A percentile compares a stretch with the other conserved stretches of the same genome.
Conservation (phyloP, 2,888 invertebrate genomes). For the Napeogenes inachia region DNA sequence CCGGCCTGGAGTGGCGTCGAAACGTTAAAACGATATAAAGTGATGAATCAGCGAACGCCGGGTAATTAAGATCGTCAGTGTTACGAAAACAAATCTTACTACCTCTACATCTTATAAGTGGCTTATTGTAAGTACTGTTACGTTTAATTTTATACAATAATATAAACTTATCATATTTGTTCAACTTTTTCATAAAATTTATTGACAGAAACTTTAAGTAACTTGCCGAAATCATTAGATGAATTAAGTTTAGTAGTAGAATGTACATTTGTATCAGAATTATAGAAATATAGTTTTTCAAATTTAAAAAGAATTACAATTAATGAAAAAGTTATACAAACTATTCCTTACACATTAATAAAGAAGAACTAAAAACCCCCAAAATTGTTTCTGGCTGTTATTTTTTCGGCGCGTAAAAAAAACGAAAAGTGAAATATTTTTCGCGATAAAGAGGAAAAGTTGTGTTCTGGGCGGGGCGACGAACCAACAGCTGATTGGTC, state of each 20-base stretch:
- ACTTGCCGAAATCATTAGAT: too few species aligned
- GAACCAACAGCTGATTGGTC: constrained; percentile 72
- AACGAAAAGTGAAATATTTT: constrained; percentile 42
- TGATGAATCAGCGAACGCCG: constrained; percentile 76
- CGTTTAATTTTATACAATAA: not conserved
- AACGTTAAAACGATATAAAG: constrained; percentile 70
- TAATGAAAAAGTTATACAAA: too few species aligned
- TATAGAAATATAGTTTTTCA: too few species aligned
- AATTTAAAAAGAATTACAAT: too few species aligned
- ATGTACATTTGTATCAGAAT: too few species aligned
- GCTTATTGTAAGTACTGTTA: constrained; percentile 61
- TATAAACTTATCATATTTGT: not conserved
- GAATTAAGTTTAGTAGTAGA: too few species aligned
- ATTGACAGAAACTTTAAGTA: too few species aligned
- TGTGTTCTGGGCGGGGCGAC: constrained; percentile 64
- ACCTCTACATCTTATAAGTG: constrained; percentile 50
- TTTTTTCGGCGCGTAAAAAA: constrained; percentile 18
- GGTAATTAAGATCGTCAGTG: constrained; percentile 71
- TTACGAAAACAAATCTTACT: constrained; percentile 69
- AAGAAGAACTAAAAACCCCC: not conserved
- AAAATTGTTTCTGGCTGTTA: not conserved
- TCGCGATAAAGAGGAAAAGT: constrained; percentile 67
- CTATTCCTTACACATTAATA: too few species aligned
- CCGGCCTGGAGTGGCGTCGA: constrained; percentile 53
- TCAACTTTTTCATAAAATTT: not conserved